A percentile compares a stretch with the other conserved stretches of the same genome.
These are phyloP conservation scores for Mirza zaza DNA, from an alignment of 2,113 vertebrate genomes.

Conservation along the genomic window DNA sequence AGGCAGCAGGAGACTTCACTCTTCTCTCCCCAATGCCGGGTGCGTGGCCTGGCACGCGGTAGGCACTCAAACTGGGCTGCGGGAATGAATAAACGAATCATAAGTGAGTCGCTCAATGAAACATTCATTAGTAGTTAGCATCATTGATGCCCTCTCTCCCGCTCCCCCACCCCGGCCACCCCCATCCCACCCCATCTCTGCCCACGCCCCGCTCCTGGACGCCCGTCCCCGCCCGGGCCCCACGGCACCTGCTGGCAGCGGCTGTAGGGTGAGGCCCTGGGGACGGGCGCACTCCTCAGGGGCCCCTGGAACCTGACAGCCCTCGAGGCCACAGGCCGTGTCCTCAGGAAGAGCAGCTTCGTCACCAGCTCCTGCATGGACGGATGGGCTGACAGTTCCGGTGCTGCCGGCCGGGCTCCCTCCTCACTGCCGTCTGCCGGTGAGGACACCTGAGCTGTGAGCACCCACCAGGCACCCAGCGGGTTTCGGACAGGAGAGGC, in stretches of 20 bases:
- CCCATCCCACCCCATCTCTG: too few species aligned
- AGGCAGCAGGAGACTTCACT: too few species aligned
- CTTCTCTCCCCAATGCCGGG: too few species aligned
- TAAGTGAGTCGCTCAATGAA: too few species aligned
- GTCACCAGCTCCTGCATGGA: not conserved
- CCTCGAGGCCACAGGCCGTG: fast-evolving
- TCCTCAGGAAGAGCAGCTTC: not conserved
- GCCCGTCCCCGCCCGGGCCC: not conserved
- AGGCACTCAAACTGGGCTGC: too few species aligned
- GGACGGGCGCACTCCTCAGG: not conserved
- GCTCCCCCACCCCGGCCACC: not conserved
- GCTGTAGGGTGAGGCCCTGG: not conserved
- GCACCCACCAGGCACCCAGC: not conserved
- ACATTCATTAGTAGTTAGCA: too few species aligned
- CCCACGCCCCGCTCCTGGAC: too few species aligned
- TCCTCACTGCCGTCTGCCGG: not conserved
- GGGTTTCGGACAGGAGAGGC: not conserved
- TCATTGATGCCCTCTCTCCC: too few species aligned
- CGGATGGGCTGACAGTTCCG: not conserved
- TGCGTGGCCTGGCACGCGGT: too few species aligned
- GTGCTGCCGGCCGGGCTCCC: too few species aligned
- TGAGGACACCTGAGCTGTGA: not conserved
- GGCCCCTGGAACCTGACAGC: not conserved
- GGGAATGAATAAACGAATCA: too few species aligned
- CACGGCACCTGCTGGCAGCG: not conserved